A percentile compares a stretch with the other conserved stretches of the same genome.
Evolutionary conservation across 2,113 vertebrate species (phyloP).

Genomic region (Takifugu bimaculatus): DNA sequence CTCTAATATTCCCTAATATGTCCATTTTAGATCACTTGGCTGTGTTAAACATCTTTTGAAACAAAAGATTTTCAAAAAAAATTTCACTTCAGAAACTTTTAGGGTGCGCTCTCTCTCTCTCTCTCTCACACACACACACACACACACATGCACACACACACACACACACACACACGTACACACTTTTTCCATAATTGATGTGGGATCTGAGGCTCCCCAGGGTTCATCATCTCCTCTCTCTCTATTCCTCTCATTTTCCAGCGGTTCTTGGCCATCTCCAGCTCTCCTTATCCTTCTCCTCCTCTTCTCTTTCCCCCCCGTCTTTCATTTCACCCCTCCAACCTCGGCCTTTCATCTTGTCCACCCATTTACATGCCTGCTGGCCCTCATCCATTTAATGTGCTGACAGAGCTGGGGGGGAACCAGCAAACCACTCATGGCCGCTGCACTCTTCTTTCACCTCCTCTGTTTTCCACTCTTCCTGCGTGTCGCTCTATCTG

Average conservation of each 20-base stretch:
- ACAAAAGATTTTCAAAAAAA: too few species aligned
- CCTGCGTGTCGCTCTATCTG: slow-evolving; percentile 19
- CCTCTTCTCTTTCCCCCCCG: slow-evolving; percentile 14
- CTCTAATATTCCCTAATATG: too few species aligned
- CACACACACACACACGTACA: slow-evolving; percentile 26
- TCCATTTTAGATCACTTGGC: too few species aligned
- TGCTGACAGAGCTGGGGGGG: slow-evolving; percentile 34
- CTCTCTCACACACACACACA: too few species aligned
- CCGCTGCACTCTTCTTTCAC: slow-evolving; percentile 20
- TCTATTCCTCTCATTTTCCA: slow-evolving; percentile 50
- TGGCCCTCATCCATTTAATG: slow-evolving; percentile 61
- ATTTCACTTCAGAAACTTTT: too few species aligned
- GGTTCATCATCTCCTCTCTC: slow-evolving; percentile 51
- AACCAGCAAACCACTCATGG: slow-evolving; percentile 37
- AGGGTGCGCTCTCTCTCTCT: background rate
- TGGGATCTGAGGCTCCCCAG: slow-evolving; percentile 60
- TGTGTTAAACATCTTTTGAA: too few species aligned
- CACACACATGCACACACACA: background rate
- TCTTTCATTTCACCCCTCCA: slow-evolving; percentile 46
- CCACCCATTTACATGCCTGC: slow-evolving; percentile 54
- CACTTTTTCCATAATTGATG: slow-evolving; percentile 68
- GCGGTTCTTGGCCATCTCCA: slow-evolving; percentile 52
- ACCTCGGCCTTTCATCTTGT: slow-evolving; percentile 59
- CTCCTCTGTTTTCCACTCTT: slow-evolving; percentile 33
- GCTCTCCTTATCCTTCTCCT: slow-evolving; percentile 39